These are phyloP conservation scores for Schrankia costaestrigalis DNA, from an alignment of 2,888 invertebrate genomes.

Conservation along the genomic window DNA sequence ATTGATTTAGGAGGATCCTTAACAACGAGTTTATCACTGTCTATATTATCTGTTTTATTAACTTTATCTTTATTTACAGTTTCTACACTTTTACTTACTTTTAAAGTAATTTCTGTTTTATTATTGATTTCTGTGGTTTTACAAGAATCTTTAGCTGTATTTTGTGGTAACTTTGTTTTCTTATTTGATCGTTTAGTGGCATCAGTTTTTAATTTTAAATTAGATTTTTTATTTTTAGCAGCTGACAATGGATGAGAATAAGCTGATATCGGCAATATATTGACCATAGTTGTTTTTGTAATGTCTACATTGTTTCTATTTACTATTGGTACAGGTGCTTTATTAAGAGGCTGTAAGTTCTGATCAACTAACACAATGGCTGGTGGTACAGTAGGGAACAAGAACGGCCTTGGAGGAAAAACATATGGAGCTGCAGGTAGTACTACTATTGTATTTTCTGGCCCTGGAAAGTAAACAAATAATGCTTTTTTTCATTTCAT, in stretches of 20 bases:
- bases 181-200: constrained; percentile 36
- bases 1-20: constrained; percentile 1
- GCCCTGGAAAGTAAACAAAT: constrained; percentile 43
- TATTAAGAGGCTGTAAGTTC: constrained; percentile 58
- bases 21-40: neutral
- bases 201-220: constrained; percentile 45
- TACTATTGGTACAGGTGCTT: constrained; percentile 50
- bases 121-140: constrained; percentile 14
- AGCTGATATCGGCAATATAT: constrained; percentile 74
- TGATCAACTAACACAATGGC: constrained; percentile 66
- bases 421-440: constrained; percentile 69
- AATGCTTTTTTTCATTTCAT: neutral
- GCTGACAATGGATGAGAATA: constrained; percentile 68
- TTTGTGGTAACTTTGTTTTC: constrained; percentile 30
- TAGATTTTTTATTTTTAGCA: constrained; percentile 55
- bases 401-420: constrained; percentile 66
- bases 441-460: constrained; percentile 68
- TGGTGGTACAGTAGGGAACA: constrained; percentile 65
- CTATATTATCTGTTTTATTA: neutral
- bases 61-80: constrained; percentile 3
- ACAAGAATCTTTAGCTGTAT: constrained; percentile 12
- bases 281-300: constrained; percentile 75
- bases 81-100: constrained; percentile 11
- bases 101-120: constrained; percentile 4
- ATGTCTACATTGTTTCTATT: constrained; percentile 62